Percentiles rank a stretch among this genome's conserved stretches.
Conservation (phyloP, 2,797 vertebrate genomes). For the Thunnus albacares region DNA sequence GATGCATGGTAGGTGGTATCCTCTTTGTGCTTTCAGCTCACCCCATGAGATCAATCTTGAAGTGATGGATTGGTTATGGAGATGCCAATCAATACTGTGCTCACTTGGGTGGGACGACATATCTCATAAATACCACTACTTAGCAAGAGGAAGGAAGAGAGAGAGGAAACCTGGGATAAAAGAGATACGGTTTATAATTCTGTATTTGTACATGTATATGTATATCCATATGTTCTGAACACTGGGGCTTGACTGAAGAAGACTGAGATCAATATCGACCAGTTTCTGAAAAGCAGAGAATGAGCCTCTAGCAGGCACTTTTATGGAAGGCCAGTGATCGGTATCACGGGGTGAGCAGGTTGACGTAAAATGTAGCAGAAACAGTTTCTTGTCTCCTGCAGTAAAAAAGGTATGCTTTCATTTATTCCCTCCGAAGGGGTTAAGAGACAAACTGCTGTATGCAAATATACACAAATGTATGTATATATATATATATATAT, state of each 20-base stretch:
- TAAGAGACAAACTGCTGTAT: constrained; percentile 39
- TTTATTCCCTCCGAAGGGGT: constrained; percentile 27
- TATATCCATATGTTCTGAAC: constrained; percentile 32
- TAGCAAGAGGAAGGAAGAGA: constrained; percentile 11
- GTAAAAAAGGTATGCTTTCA: constrained; percentile 34
- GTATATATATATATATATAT: too few relatives aligned
- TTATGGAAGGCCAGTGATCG: constrained; percentile 16
- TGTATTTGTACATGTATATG: constrained; percentile 32
- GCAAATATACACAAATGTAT: constrained; percentile 25
- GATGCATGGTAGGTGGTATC: constrained; percentile 40
- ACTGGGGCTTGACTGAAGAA: constrained; percentile 4
- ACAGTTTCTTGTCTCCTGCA: constrained; percentile 13
- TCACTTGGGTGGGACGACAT: constrained; percentile 35
- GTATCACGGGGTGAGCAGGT: constrained; percentile 39
- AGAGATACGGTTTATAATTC: neutral
- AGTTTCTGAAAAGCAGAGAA: constrained; percentile 41
- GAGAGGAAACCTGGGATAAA: constrained; percentile 16
- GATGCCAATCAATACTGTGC: constrained; percentile 61
- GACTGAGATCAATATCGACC: constrained; percentile 29
- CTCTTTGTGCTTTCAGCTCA: constrained; percentile 43
- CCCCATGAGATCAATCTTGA: constrained; percentile 54
- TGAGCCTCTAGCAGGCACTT: constrained; percentile 23
- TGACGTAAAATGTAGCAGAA: constrained; percentile 25
- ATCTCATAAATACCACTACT: constrained; percentile 57
- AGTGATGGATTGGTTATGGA: constrained; percentile 61